Evolutionary conservation across 1,140 invertebrate species (phyloP).

Genomic region (Calliopsis andreniformis): DNA sequence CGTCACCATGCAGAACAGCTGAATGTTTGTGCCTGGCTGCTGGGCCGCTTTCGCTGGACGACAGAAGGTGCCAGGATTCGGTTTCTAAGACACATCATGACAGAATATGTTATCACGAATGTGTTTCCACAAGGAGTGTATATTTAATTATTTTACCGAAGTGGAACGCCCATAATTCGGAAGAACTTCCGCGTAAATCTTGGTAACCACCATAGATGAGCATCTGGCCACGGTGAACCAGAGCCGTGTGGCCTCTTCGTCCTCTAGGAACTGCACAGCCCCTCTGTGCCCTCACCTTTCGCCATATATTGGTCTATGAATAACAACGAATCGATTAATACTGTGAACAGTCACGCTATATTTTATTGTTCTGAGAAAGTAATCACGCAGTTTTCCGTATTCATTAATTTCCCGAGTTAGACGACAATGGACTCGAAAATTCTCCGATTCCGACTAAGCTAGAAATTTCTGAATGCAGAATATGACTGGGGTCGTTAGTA

Average conservation of each 20-base stretch:
- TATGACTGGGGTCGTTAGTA: conserved; percentile 21
- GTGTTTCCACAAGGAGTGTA: background rate
- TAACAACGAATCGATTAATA: background rate
- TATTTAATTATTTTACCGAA: conserved; percentile 85
- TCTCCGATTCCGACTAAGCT: conserved; percentile 3
- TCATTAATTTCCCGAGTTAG: background rate
- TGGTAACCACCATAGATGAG: conserved; percentile 95
- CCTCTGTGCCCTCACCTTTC: conserved; percentile 84
- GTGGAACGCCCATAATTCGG: conserved; percentile 94
- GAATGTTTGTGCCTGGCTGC: conserved; percentile 92
- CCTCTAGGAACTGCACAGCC: conserved; percentile 87
- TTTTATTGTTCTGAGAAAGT: background rate
- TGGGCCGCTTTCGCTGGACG: conserved; percentile 82
- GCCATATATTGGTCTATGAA: conserved; percentile 85
- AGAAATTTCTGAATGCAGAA: background rate
- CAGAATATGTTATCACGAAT: background rate
- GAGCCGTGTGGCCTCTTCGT: conserved; percentile 90
- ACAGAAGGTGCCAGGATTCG: conserved; percentile 88
- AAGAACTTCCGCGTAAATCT: conserved; percentile 91
- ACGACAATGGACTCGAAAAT: conserved; percentile 2
- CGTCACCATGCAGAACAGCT: conserved; percentile 88
- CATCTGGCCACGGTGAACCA: conserved; percentile 90
- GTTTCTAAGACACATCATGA: conserved; percentile 82
- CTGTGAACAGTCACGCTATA: too few species aligned
- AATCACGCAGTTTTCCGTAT: background rate